Evolutionary conservation across 1,140 invertebrate genomes (phyloP), one percentile per base, ranked within the genome.

Genomic region (Ceratina calcarata): DNA sequence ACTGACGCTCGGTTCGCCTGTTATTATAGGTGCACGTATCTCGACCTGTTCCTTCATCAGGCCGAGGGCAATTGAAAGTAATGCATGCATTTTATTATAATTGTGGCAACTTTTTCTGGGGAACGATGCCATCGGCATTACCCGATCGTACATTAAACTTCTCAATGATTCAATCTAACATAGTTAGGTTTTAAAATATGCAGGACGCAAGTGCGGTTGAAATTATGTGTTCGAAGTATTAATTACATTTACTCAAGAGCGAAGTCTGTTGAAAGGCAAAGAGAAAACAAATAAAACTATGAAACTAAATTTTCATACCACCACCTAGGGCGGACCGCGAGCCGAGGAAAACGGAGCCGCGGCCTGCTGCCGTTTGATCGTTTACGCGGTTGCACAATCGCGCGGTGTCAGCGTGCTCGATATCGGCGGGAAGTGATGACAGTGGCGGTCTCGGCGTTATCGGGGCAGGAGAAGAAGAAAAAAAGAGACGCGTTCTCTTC

Each of bases 321-420:
- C 37, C 37, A 45, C 37, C 37, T 45, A 45, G 37, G 37, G 75
- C 45, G 75, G n/a, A 55, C 13, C 49, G 66, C 13, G 69, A 57
- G 24, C 58, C 49, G 76, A 78, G 20, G 49, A 64, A 72, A 72
- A 16, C 24, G 67, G 6, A 1, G 45, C 64, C 64, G 62, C 51
- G 24, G 32, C 58, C 53, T 58, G 58, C 69, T 53, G 49, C 69
- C 55, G 61, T 51, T 79, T 79, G 73, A 79, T 79, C 70, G 70
- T 79, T 79, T 77, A 64, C 77, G 20, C 71, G 81, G 70, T 83
- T 83, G 81, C 81, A 76, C 81, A 80, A 84, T 77, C 49, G 64
- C 32, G 62, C 55, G 32, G 20, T 58, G 60, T 22, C 58, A 58
- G 77, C 55, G 12, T 15, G 37, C 37, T 45, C 24, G 65, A 32